Evolutionary conservation across 35 echinoderm and acorn worm species (phyloP).

Genomic region (Nesometra sesokonis): DNA sequence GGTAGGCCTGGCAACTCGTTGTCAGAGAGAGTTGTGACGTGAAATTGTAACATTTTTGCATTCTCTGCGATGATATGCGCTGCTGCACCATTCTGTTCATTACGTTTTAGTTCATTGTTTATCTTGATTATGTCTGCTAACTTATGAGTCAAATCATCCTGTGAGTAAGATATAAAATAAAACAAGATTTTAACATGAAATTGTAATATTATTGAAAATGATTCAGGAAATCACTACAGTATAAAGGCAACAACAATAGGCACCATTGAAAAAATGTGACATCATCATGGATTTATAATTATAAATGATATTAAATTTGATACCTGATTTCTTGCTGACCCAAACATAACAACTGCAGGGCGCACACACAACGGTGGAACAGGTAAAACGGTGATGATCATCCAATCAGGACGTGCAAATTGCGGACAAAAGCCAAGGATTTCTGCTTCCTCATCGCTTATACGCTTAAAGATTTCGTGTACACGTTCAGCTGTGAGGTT

Average conservation of each 20-base stretch:
- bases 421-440: conserved; percentile 79
- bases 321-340: conserved; percentile 91
- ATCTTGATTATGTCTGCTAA: conserved; percentile 96
- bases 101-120: conserved; percentile 72
- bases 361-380: conserved; percentile 91
- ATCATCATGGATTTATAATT: no score
- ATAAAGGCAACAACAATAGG: no score
- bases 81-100: conserved; percentile 87
- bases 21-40: conserved; percentile 82
- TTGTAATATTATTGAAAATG: not conserved
- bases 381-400: conserved; percentile 81
- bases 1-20: conserved; percentile 91
- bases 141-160: conserved; percentile 98
- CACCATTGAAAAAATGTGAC: no score
- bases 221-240: no score
- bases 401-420: conserved; percentile 87
- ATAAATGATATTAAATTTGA: not conserved
- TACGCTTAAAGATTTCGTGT: conserved; percentile 82
- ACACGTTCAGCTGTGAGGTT: conserved; percentile 72
- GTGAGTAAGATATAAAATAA: not conserved
- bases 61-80: conserved; percentile 91
- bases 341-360: conserved; percentile 87
- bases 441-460: conserved; percentile 74
- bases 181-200: not conserved
- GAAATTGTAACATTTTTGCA: conserved; percentile 78